Evolutionary conservation across 2,113 vertebrate species (phyloP).

Genomic region (Eurystomus gularis): DNA sequence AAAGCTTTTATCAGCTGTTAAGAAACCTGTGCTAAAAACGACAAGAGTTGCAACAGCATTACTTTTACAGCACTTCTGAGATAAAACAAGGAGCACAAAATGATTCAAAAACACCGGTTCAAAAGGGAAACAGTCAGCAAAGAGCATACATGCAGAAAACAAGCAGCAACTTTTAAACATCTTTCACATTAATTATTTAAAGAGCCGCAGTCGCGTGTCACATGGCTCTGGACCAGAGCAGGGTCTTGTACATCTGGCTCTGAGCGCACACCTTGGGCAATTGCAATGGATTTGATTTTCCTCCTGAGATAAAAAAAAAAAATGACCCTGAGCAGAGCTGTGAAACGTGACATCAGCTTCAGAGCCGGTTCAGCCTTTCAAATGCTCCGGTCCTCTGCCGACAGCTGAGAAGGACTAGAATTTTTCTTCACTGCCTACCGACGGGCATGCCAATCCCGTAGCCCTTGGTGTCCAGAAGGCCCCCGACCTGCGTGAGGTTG

Average conservation of each 20-base stretch:
- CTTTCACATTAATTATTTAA: constrained; percentile 27
- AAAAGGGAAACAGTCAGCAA: constrained; percentile 34
- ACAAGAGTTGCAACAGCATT: background rate
- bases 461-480: constrained; percentile 98
- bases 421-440: constrained; percentile 82
- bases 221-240: constrained; percentile 40
- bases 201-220: constrained; percentile 27
- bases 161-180: constrained; percentile 29
- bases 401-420: constrained; percentile 71
- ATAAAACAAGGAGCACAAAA: constrained; percentile 1
- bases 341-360: constrained; percentile 25
- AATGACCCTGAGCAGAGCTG: background rate
- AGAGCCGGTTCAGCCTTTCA: constrained; percentile 49
- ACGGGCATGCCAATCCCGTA: constrained; percentile 98
- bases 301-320: background rate
- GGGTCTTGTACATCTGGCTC: background rate
- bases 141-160: constrained; percentile 18
- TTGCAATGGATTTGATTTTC: background rate
- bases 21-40: background rate
- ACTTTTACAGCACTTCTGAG: background rate
- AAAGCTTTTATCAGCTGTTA: background rate
- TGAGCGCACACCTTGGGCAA: background rate
- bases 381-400: constrained; percentile 58
- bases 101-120: background rate
- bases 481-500: constrained; percentile 98